phyloP scores from a whole-genome alignment of 2,797 vertebrate species.

The Peromyscus eremicus region DNA sequence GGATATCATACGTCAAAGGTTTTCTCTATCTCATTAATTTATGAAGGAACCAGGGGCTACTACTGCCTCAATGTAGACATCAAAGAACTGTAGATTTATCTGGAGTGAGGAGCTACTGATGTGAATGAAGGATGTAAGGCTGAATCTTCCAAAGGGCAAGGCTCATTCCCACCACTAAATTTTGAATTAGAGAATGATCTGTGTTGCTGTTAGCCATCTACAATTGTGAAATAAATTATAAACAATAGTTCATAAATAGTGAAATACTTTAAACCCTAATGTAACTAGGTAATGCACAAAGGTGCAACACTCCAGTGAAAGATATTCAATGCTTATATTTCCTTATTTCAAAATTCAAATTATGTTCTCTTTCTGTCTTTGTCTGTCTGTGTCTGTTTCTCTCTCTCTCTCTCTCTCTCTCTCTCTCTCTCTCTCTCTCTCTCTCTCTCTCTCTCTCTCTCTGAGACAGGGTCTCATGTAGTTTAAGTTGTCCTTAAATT shows the following conservation, averaged over 20 bases:
- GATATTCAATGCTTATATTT: neutral
- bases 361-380: neutral
- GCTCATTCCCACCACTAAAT: neutral
- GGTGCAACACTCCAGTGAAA: neutral
- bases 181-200: slow-evolving; percentile 9
- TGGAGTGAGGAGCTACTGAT: slow-evolving; percentile 23
- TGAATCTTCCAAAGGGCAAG: neutral
- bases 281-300: neutral
- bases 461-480: neutral
- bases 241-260: neutral
- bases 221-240: neutral
- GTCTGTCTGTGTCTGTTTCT: neutral
- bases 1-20: neutral
- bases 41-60: neutral
- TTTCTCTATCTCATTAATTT: slow-evolving; percentile 31
- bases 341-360: slow-evolving; percentile 41
- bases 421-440: too few species aligned
- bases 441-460: neutral
- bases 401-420: neutral
- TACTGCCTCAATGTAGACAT: slow-evolving; percentile 1
- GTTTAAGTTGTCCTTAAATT: neutral
- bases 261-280: neutral
- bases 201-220: neutral
- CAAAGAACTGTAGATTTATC: neutral
- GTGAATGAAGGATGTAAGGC: neutral